Conservation (phyloP, 2,113 vertebrate species). For the Austrofundulus limnaeus region DNA sequence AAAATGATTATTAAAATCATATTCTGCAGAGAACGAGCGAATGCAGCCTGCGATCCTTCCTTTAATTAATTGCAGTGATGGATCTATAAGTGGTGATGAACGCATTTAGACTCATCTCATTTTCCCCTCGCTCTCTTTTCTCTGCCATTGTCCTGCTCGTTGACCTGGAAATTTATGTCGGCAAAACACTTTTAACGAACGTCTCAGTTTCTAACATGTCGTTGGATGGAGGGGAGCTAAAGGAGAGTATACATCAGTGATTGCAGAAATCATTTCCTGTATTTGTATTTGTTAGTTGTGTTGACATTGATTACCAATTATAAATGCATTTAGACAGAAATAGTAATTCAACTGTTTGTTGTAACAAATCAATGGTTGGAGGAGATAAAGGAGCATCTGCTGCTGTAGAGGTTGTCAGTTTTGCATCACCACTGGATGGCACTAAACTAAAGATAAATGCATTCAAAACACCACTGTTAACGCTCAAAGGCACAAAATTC, state of each 20-base stretch:
- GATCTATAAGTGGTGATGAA: neutral
- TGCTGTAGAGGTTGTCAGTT: neutral
- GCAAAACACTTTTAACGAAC: neutral
- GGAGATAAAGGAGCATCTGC: too few relatives aligned
- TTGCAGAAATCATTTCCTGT: neutral
- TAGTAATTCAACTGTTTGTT: neutral
- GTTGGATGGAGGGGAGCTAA: neutral
- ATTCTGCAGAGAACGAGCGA: neutral
- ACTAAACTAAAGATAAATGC: neutral
- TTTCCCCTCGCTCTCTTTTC: neutral
- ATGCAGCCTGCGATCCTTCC: too few relatives aligned
- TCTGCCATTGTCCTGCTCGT: neutral
- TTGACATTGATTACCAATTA: neutral
- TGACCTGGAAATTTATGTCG: neutral
- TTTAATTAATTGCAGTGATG: neutral
- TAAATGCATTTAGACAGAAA: neutral
- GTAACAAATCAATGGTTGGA: neutral
- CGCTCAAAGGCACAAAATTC: neutral
- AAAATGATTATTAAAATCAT: too few relatives aligned
- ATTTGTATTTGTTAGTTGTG: neutral
- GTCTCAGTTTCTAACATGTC: neutral
- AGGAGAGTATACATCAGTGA: neutral
- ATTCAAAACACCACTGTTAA: too few relatives aligned
- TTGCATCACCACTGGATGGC: slow-evolving; percentile 20
- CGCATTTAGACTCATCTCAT: neutral